These are phyloP conservation scores for Anthonomus grandis DNA, from an alignment of 1,140 invertebrate species.

Conservation along the genomic window DNA sequence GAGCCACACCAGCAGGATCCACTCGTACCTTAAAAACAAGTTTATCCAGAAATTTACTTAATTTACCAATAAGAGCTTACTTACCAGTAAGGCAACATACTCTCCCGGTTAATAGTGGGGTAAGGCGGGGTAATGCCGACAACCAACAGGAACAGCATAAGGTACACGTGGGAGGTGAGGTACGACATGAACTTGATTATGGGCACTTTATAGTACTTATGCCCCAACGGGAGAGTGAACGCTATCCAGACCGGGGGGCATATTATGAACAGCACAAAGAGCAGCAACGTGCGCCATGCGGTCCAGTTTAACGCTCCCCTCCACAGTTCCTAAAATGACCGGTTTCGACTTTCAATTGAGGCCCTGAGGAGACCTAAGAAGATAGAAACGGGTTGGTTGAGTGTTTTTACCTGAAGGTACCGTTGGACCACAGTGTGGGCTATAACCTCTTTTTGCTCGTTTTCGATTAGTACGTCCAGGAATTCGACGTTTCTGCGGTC, in stretches of 20 bases:
- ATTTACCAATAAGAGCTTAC: background rate
- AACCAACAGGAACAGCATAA: slow-evolving; percentile 88
- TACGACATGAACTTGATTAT: slow-evolving; percentile 99
- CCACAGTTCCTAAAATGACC: slow-evolving; percentile 86
- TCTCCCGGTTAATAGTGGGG: slow-evolving; percentile 66
- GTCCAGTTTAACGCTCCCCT: slow-evolving; percentile 93
- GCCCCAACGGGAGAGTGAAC: slow-evolving; percentile 92
- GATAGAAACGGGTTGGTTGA: background rate
- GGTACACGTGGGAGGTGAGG: slow-evolving; percentile 95
- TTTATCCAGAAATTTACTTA: background rate
- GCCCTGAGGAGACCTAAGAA: background rate
- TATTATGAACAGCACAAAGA: slow-evolving; percentile 88
- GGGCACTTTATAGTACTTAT: slow-evolving; percentile 93
- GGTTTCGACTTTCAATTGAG: background rate
- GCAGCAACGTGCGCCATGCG: slow-evolving; percentile 87
- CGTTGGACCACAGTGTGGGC: slow-evolving; percentile 85
- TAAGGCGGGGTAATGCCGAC: slow-evolving; percentile 90
- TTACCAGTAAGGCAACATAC: slow-evolving; percentile 73
- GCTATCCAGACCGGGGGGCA: slow-evolving; percentile 95
- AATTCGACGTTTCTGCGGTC: slow-evolving; percentile 92
- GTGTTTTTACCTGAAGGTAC: slow-evolving; percentile 79
- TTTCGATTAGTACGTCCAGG: slow-evolving; percentile 96
- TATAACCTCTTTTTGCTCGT: slow-evolving; percentile 97
- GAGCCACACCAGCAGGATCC: slow-evolving; percentile 92
- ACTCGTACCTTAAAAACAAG: slow-evolving; percentile 68